A percentile compares a stretch with the other conserved stretches of the same genome.
These are phyloP conservation scores for Probaryconus sp. DNA, from an alignment of 1,140 invertebrate species.

Conservation along the genomic window DNA sequence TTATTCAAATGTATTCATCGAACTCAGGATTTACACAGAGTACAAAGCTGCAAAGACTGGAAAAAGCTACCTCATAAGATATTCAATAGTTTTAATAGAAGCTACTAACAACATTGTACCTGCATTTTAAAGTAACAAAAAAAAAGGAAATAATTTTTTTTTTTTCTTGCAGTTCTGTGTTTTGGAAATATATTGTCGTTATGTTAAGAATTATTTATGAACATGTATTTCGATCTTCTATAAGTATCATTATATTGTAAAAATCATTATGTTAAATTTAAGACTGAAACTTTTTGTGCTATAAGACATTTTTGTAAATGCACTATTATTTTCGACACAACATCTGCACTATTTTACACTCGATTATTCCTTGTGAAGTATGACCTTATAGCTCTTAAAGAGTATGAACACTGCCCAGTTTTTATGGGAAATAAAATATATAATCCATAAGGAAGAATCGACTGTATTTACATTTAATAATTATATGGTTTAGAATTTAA, in stretches of 20 bases:
- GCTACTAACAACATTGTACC: slow-evolving; percentile 23
- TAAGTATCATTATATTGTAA: too few species aligned
- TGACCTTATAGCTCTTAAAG: not conserved
- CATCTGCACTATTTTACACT: slow-evolving; percentile 14
- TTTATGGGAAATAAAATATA: not conserved
- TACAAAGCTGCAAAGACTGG: slow-evolving; percentile 47
- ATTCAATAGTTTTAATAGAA: slow-evolving; percentile 19
- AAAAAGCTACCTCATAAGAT: slow-evolving; percentile 37
- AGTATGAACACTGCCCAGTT: too few species aligned
- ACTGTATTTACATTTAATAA: slow-evolving; percentile 21
- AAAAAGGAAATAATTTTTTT: too few species aligned
- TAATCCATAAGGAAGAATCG: slow-evolving; percentile 26
- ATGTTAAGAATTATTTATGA: too few species aligned
- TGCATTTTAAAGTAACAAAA: slow-evolving; percentile 12
- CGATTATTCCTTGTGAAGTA: slow-evolving; percentile 29
- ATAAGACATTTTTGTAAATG: slow-evolving; percentile 15
- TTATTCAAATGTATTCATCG: slow-evolving; percentile 14
- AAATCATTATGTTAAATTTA: too few species aligned
- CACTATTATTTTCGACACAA: slow-evolving; percentile 34
- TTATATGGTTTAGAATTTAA: slow-evolving; percentile 31
- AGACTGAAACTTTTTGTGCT: too few species aligned
- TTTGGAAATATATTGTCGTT: too few species aligned
- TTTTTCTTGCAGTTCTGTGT: too few species aligned
- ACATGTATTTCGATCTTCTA: too few species aligned
- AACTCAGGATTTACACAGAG: slow-evolving; percentile 7